A percentile compares a stretch with the other conserved stretches of the same genome.
Conservation (phyloP, 2,797 vertebrate genomes). For the Zalophus californianus region DNA sequence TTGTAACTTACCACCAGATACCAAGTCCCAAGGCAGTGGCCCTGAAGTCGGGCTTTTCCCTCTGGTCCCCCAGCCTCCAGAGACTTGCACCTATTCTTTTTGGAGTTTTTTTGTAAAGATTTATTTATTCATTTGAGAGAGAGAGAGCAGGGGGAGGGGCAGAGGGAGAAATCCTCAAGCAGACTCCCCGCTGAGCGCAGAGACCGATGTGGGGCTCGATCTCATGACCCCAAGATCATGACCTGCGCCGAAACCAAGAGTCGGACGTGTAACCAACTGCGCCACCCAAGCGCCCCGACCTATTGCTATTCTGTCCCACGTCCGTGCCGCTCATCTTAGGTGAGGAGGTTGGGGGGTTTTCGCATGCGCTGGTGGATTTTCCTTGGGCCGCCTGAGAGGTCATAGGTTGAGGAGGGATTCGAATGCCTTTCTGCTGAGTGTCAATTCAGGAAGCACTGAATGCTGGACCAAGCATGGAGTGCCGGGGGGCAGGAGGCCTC, state of each 20-base stretch:
- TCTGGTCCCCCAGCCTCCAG: not conserved
- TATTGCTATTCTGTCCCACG: rapidly evolving
- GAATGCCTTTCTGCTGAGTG: not conserved
- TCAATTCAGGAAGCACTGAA: not conserved
- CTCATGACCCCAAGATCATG: not conserved
- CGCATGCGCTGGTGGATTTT: not conserved
- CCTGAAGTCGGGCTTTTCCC: not conserved
- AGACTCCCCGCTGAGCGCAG: not conserved
- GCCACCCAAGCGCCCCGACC: not conserved
- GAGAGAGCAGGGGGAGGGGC: not conserved
- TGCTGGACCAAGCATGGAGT: not conserved
- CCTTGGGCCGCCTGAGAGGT: constrained; percentile 52
- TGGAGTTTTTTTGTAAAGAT: not conserved
- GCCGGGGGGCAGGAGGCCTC: not conserved
- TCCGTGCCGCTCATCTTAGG: not conserved
- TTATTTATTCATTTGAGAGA: not conserved
- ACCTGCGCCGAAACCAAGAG: not conserved
- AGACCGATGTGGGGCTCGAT: not conserved
- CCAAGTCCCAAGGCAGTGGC: not conserved
- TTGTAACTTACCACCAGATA: not conserved
- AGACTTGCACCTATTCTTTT: not conserved
- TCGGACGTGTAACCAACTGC: not conserved
- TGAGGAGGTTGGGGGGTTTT: not conserved
- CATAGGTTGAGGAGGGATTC: not conserved
- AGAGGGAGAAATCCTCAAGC: not conserved